phyloP scores from a whole-genome alignment of 2,797 vertebrate genomes.

The Hozukius guyotensis region DNA sequence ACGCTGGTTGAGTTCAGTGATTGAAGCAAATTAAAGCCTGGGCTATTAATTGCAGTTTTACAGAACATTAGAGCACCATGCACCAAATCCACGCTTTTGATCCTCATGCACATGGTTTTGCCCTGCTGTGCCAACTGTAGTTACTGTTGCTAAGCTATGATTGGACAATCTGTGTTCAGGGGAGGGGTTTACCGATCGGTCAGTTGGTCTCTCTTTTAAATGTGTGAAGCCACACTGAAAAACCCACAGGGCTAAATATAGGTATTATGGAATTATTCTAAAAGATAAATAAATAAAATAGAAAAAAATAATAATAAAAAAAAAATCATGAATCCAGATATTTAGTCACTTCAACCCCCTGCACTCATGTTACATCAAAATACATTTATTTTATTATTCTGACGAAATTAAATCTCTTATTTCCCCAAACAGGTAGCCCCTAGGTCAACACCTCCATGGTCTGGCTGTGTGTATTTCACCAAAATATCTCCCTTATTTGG shows the following conservation, averaged over 20 bases:
- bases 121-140: background rate
- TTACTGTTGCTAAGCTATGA: background rate
- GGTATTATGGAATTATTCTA: background rate
- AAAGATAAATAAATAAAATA: background rate
- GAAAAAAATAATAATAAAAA: background rate
- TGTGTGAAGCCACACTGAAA: slow-evolving; percentile 1
- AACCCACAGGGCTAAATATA: background rate
- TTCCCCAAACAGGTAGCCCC: background rate
- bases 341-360: background rate
- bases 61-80: background rate
- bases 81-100: background rate
- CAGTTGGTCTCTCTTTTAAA: background rate
- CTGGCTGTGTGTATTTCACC: background rate
- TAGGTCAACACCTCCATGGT: background rate
- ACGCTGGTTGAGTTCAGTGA: no score
- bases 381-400: slow-evolving; percentile 17
- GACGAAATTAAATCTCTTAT: background rate
- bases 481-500: background rate
- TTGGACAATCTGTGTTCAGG: background rate
- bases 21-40: no score
- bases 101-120: background rate
- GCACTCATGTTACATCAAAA: background rate
- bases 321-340: background rate
- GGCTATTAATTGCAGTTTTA: no score
- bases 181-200: background rate